A percentile compares a stretch with the other conserved stretches of the same genome.
These are phyloP conservation scores for Simalia tracyae DNA, from an alignment of 2,797 vertebrate species.

Conservation along the genomic window DNA sequence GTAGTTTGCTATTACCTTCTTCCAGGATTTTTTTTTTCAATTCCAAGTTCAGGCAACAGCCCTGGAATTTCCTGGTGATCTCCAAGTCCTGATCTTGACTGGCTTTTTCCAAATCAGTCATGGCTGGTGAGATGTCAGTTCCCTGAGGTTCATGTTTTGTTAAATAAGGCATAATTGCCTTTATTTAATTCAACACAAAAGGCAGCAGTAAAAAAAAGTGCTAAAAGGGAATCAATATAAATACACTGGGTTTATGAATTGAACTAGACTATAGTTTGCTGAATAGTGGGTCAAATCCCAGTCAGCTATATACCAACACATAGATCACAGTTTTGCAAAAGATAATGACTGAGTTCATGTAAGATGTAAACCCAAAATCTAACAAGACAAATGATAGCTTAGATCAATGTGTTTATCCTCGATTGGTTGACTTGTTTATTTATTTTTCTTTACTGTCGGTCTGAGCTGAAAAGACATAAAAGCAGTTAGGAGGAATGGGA, in stretches of 20 bases:
- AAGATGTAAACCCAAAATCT: not conserved
- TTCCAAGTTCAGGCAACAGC: not conserved
- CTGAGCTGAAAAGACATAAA: not conserved
- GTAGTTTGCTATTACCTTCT: not conserved
- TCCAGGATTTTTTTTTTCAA: not conserved
- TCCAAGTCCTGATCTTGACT: not conserved
- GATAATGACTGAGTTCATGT: not conserved
- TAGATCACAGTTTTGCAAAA: not conserved
- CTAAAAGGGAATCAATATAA: not conserved
- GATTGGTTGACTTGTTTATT: not conserved
- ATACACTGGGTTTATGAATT: not conserved
- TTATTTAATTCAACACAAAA: not conserved
- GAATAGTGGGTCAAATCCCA: not conserved
- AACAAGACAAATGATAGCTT: not conserved
- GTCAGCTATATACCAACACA: not conserved
- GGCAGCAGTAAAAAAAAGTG: not conserved
- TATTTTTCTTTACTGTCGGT: not conserved
- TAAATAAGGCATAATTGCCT: not conserved
- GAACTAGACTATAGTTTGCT: not conserved
- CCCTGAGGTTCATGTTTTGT: not conserved
- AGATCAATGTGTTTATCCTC: not conserved
- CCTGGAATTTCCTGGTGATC: not conserved
- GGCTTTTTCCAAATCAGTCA: not conserved
- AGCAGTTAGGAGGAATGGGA: not conserved
- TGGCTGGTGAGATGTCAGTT: not conserved